Evolutionary conservation across 2,113 vertebrate genomes (phyloP).

Genomic region (Gymnobelideus leadbeateri): DNA sequence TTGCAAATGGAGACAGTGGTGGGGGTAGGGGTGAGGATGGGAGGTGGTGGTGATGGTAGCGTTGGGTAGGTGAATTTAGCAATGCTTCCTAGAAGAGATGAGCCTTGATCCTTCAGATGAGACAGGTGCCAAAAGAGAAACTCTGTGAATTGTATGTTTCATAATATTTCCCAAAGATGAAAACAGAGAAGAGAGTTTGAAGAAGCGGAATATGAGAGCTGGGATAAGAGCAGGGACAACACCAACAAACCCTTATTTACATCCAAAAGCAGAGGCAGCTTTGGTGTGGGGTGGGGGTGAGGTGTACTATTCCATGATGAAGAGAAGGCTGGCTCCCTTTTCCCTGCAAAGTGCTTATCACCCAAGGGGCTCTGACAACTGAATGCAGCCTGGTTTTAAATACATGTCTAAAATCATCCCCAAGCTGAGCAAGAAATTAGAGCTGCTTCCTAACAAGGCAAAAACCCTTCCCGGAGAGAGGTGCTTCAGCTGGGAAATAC

Average conservation of each 20-base stretch:
- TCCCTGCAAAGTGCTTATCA: accelerated
- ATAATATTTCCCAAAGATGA: background rate
- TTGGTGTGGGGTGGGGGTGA: background rate
- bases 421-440: accelerated
- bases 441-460: background rate
- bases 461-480: constrained; percentile 15
- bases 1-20: background rate
- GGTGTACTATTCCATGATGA: background rate
- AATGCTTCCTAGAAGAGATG: background rate
- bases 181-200: background rate
- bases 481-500: background rate
- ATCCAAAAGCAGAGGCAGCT: background rate
- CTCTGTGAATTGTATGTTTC: background rate
- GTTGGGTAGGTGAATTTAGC: background rate
- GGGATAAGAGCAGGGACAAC: background rate
- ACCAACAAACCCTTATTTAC: background rate
- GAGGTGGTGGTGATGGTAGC: background rate
- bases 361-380: accelerated
- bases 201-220: background rate
- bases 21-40: background rate
- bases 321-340: background rate
- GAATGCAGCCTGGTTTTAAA: accelerated
- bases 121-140: background rate
- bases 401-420: background rate
- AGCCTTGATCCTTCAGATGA: background rate